phyloP scores from a whole-genome alignment of 2,797 vertebrate genomes.

The Cirrhinus mrigala region DNA sequence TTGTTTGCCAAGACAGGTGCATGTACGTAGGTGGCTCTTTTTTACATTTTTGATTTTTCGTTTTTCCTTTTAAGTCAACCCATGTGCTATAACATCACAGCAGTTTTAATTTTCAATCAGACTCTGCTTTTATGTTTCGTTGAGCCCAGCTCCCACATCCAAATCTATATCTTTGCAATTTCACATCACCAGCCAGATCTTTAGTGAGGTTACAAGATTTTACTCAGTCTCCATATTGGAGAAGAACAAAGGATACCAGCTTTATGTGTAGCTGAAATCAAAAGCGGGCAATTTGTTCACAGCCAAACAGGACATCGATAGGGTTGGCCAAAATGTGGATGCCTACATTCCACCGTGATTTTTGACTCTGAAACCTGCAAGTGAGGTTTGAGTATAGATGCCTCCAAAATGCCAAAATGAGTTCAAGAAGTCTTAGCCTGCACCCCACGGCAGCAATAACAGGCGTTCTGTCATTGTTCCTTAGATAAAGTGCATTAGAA shows the following conservation, averaged over 20 bases:
- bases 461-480: slow-evolving; percentile 71
- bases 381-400: slow-evolving; percentile 59
- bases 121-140: slow-evolving; percentile 10
- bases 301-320: slow-evolving; percentile 60
- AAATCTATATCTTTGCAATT: slow-evolving; percentile 61
- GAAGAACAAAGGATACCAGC: slow-evolving; percentile 63
- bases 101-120: slow-evolving; percentile 26
- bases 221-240: slow-evolving; percentile 84
- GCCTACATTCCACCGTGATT: slow-evolving; percentile 4
- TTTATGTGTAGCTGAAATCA: slow-evolving; percentile 69
- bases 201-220: slow-evolving; percentile 66
- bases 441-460: slow-evolving; percentile 75
- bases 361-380: neutral
- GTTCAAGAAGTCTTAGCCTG: slow-evolving; percentile 24
- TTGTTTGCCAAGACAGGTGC: slow-evolving; percentile 38
- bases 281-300: slow-evolving; percentile 55
- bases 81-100: slow-evolving; percentile 16
- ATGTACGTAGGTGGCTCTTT: neutral
- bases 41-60: neutral
- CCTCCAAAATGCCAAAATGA: slow-evolving; percentile 67
- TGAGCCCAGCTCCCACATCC: neutral
- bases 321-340: slow-evolving; percentile 62
- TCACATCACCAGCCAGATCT: slow-evolving; percentile 67
- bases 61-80: neutral
- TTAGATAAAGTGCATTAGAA: slow-evolving; percentile 75